Evolutionary conservation across 2,888 invertebrate species (phyloP).

Genomic region (Conistra vaccinii): DNA sequence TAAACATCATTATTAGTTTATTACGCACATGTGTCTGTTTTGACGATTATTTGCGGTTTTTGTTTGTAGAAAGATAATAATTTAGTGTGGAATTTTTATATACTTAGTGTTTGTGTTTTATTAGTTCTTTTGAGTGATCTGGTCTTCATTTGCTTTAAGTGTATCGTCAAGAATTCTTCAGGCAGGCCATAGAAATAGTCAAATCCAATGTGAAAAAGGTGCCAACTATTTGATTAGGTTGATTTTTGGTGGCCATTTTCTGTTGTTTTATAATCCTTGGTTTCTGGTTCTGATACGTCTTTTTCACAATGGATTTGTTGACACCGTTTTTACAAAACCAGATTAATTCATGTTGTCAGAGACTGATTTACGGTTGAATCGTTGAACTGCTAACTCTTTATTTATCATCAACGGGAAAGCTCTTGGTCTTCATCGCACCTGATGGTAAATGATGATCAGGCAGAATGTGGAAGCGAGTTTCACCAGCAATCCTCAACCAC

Average conservation of each 20-base stretch:
- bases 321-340: no score
- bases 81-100: background rate
- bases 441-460: no score
- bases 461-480: no score
- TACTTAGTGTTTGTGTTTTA: background rate
- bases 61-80: background rate
- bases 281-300: background rate
- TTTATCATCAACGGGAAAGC: no score
- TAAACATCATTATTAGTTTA: constrained; percentile 87
- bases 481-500: no score
- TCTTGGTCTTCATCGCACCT: no score
- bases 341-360: no score
- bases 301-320: no score
- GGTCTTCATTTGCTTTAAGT: background rate
- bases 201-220: background rate
- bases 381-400: no score
- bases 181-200: background rate
- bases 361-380: no score
- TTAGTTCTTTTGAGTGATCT: background rate
- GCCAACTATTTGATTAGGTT: background rate
- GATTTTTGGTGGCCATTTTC: background rate
- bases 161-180: background rate
- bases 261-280: background rate
- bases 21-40: constrained; percentile 73
- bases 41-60: constrained; percentile 58